Base-by-base conservation (phyloP, 92 coral and sea anemone species). In the Chrysogorgia sp. region DNA sequence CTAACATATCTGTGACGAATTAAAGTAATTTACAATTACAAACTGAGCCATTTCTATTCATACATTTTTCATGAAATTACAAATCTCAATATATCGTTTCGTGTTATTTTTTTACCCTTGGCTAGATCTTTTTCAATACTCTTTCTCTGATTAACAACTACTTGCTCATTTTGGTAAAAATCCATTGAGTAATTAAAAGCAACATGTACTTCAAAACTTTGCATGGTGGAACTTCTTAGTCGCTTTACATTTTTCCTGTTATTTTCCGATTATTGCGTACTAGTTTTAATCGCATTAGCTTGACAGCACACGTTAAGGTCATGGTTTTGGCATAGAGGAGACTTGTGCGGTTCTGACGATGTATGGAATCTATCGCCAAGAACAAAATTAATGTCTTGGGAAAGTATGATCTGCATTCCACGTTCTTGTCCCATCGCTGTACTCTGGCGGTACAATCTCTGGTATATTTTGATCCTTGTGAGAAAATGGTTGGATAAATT, bases 281-380 rank as follows among this genome's bases (percentile, higher is more conserved):
- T 81, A 0, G 85, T 81, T 32, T 72, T 74, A 2, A 82, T 62
- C 10, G 63, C 5, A 71, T 40, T 74, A 0, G 81, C 56, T 63
- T 82, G 86, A 0, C 10, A 17, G 40, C 68, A 74, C 1, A 82
- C 58, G 64, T 82, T 31, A 12, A 82, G 55, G 43, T 82, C 76
- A 20, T 82, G 86, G 43, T 19, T 74, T 31, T 31, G n/a, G 26
- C 86, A 82, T 7, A 82, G 32, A 9, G 86, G 82, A 9, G 81
- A 74, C 29, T 82, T 72, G 47, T 82, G 86, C 9, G 82, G 81
- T 3, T 30, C 8, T 6, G 81, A 20, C 0, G 86, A 7, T 0
- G 81, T 0, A 72, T 82, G 86, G 56, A 82, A 74, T 0, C 67
- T 29, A 24, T 82, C 86, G 2, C 86, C 82, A 15, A 82, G 31